Evolutionary conservation across 1,140 invertebrate species (phyloP), one percentile per base, ranked within the genome.

Genomic region (Temnothorax longispinosus): DNA sequence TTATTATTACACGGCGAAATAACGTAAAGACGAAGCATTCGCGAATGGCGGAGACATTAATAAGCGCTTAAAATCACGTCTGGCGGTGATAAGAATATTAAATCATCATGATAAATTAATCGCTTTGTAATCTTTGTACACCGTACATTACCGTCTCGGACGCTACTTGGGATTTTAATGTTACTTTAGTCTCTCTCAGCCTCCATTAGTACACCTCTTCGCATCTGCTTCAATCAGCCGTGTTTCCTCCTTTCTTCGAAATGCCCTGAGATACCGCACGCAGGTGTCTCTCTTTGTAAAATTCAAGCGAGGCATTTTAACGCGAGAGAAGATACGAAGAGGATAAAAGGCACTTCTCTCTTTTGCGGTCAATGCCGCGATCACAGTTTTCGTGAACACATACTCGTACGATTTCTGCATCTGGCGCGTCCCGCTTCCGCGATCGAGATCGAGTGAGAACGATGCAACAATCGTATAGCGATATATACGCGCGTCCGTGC

Each of bases 101-200:
- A 78, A 78, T 64, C 58, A 32, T 78, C 75, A 6, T 65, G 75
- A 78, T 78, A 64, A 78, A 78, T 78, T 64, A 47, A 60, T 64
- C 41, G 18, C 11, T 21, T 47, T n/a, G 75, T 47, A 47, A 77
- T 15, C 41, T 78, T 64, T 21, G n/a, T 35, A 78, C 18, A 21
- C 6, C 18, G 10, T 10, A 5, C 41, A 18, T 65, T 65, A 35
- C 21, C 41, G 27, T 32, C 21, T 38, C 50, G 13, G 8, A 54
- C n/a, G 32, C n/a, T 80, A 80, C 44, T 69, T 69, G 32, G n/a
- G 32, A 80, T 35, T 54, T 38, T 76, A 58, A 60, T 60, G 54
- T 27, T 21, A 69, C 44, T 50, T 47, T 5, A 15, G 41, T 47
- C 50, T 54, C 50, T 54, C 50, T 18, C 35, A 11, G 11, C 41